A percentile compares a stretch with the other conserved stretches of the same genome.
phyloP scores from a whole-genome alignment of 2,888 invertebrate species.

The Bedellia somnulentella region DNA sequence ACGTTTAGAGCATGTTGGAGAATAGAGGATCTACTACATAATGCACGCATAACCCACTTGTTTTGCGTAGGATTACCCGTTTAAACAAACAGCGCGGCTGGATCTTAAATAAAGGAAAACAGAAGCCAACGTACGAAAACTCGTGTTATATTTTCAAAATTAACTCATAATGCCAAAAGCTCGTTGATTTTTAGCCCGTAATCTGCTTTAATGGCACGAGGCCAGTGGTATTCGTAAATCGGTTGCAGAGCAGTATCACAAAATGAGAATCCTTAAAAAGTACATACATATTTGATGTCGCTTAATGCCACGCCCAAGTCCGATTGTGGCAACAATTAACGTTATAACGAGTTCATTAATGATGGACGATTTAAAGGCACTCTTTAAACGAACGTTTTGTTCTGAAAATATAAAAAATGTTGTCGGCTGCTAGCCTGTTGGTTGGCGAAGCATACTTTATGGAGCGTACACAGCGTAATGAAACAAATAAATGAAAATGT shows the following conservation, averaged over 20 bases:
- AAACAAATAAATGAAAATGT: too few species aligned
- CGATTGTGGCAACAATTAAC: conserved; percentile 50
- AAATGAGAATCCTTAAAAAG: conserved; percentile 55
- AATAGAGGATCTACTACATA: conserved; percentile 33
- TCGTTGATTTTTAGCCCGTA: conserved; percentile 46
- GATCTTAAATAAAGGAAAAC: conserved; percentile 53
- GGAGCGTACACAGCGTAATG: conserved; percentile 6
- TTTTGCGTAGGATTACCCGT: conserved; percentile 50
- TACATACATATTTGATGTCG: conserved; percentile 51
- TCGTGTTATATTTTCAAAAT: conserved; percentile 57
- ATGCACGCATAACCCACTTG: conserved; percentile 24
- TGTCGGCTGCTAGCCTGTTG: conserved; percentile 2
- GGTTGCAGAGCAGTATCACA: conserved; percentile 43
- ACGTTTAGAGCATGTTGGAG: too few species aligned
- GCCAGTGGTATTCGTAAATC: conserved; percentile 54
- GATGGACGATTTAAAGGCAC: conserved; percentile 20
- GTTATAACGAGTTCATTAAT: conserved; percentile 47
- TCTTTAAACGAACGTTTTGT: conserved; percentile 13
- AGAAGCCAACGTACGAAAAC: conserved; percentile 43
- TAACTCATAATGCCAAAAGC: conserved; percentile 58
- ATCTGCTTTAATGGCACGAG: conserved; percentile 55
- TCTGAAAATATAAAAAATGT: conserved; percentile 13
- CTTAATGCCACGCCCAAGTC: conserved; percentile 39
- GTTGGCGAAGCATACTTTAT: conserved; percentile 7
- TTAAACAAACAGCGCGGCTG: conserved; percentile 49